These are phyloP conservation scores for Ptilonorhynchus violaceus DNA, from an alignment of 2,113 vertebrate species.

Conservation along the genomic window DNA sequence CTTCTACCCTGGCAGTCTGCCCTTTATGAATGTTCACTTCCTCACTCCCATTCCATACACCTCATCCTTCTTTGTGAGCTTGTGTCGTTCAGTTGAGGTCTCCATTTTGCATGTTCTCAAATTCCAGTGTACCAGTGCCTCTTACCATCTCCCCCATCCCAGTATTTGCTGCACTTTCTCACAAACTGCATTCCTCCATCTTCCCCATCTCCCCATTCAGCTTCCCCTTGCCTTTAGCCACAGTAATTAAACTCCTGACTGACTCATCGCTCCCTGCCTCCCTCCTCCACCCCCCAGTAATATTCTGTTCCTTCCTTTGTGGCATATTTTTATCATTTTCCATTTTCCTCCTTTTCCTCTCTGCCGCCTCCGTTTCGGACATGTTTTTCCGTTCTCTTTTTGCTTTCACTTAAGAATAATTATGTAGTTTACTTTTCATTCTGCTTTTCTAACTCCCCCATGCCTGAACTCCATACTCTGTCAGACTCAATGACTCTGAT, in stretches of 20 bases:
- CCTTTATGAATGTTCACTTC: not conserved
- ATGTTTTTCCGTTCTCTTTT: not conserved
- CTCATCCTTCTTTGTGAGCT: not conserved
- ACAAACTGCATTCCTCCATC: not conserved
- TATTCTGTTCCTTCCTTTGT: not conserved
- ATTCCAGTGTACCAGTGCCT: not conserved
- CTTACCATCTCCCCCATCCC: not conserved
- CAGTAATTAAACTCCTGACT: not conserved
- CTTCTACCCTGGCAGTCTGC: not conserved
- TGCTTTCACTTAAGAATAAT: not conserved
- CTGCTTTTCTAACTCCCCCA: not conserved
- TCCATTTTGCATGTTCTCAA: not conserved
- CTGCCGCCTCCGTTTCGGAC: not conserved
- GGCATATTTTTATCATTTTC: not conserved
- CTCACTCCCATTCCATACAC: not conserved
- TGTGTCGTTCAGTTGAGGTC: not conserved
- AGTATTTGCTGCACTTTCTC: not conserved
- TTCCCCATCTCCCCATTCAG: not conserved
- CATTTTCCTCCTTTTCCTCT: not conserved
- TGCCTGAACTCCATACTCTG: fast-evolving
- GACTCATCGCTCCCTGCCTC: not conserved
- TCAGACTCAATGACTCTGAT: not conserved
- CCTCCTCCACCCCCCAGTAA: not conserved
- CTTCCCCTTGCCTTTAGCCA: not conserved
- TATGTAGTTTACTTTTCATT: not conserved